These are phyloP conservation scores for Amazona finschi DNA, from an alignment of 2,797 vertebrate species.

Conservation along the genomic window DNA sequence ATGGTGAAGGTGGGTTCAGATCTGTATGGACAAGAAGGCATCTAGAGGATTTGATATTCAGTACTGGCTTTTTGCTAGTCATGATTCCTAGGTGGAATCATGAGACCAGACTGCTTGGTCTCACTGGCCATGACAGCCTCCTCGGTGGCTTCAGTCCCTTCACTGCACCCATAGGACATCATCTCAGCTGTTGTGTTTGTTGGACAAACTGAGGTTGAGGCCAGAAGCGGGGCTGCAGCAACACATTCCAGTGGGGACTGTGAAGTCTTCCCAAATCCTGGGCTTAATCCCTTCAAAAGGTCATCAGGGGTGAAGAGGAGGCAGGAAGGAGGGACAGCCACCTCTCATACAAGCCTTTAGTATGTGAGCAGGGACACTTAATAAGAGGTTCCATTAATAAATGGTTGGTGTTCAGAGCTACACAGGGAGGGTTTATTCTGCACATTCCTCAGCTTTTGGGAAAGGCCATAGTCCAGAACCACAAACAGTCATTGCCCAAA, in stretches of 20 bases:
- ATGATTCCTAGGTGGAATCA: not conserved
- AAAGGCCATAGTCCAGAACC: not conserved
- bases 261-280: not conserved
- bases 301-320: not conserved
- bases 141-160: not conserved
- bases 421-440: not conserved
- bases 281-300: not conserved
- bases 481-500: not conserved
- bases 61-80: not conserved
- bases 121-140: not conserved
- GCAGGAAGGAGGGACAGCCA: not conserved
- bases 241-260: not conserved
- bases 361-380: not conserved
- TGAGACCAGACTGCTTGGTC: not conserved
- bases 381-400: not conserved
- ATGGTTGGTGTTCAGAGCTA: not conserved
- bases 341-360: not conserved
- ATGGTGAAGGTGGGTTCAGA: not conserved
- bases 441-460: not conserved
- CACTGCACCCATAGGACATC: fast-evolving
- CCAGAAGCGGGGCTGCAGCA: not conserved
- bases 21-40: not conserved
- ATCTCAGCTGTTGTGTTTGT: fast-evolving
- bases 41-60: not conserved
- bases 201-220: not conserved